A percentile compares a stretch with the other conserved stretches of the same genome.
phyloP scores from a whole-genome alignment of 53 echinoderm and acorn worm genomes.

The Holothuria leucospilota region DNA sequence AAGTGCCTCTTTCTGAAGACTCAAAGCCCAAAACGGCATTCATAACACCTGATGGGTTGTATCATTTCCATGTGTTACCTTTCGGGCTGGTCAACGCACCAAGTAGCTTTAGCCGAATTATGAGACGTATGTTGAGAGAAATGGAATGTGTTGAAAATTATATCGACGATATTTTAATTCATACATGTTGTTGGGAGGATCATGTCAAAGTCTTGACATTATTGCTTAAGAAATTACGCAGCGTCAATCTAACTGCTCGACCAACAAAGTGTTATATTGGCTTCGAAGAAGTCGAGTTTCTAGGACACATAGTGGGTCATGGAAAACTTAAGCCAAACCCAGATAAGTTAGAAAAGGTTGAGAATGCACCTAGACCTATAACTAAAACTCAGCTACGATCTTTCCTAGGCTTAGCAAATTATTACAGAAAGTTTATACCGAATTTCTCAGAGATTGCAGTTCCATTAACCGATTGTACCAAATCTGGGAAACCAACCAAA shows the following conservation, averaged over 20 bases:
- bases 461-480: conserved; percentile 71
- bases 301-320: conserved; percentile 54
- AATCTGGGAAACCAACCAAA: conserved; percentile 62
- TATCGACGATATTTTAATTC: conserved; percentile 55
- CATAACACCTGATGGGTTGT: conserved; percentile 55
- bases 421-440: too few relatives aligned
- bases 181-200: conserved; percentile 49
- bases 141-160: conserved; percentile 21
- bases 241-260: conserved; percentile 51
- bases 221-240: conserved; percentile 54
- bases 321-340: conserved; percentile 49
- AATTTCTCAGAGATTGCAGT: conserved; percentile 59
- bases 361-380: conserved; percentile 45
- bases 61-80: conserved; percentile 48
- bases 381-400: conserved; percentile 73
- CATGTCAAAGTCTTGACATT: conserved; percentile 49
- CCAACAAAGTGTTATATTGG: conserved; percentile 72
- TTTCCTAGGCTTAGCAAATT: too few relatives aligned
- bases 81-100: conserved; percentile 65
- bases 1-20: conserved; percentile 15
- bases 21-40: conserved; percentile 40
- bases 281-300: conserved; percentile 51
- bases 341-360: conserved; percentile 45
- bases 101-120: conserved; percentile 50
- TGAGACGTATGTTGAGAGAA: conserved; percentile 52